Evolutionary conservation across 2,113 vertebrate genomes (phyloP).

Genomic region (Pantherophis guttatus): DNA sequence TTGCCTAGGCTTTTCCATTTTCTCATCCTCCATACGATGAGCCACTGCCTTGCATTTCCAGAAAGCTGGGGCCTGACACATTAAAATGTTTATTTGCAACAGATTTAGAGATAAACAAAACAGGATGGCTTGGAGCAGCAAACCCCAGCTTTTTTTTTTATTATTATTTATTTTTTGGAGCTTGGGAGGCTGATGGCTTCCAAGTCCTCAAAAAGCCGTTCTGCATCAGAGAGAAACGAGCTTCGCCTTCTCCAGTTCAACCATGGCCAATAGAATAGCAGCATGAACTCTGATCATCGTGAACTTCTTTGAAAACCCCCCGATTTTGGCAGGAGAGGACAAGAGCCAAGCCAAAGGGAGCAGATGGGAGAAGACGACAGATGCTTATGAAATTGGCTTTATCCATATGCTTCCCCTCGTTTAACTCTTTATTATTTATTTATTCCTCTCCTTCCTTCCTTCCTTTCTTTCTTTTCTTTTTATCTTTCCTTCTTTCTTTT

Average conservation of each 20-base stretch:
- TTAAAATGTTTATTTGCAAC: background rate
- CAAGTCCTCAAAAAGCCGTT: background rate
- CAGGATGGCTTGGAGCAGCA: background rate
- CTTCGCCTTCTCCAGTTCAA: background rate
- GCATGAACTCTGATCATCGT: background rate
- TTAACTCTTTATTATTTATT: background rate
- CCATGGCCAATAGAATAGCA: background rate
- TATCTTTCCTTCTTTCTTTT: background rate
- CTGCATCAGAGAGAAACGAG: background rate
- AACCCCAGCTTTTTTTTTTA: background rate
- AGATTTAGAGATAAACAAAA: background rate
- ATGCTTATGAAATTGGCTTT: conserved; percentile 61
- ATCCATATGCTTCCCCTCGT: conserved; percentile 68
- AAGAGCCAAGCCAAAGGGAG: conserved; percentile 51
- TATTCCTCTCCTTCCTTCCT: background rate
- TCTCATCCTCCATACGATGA: background rate
- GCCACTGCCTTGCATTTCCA: no score
- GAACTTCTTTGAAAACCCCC: conserved; percentile 35
- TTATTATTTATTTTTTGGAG: background rate
- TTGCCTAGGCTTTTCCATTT: background rate
- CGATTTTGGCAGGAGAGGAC: conserved; percentile 55
- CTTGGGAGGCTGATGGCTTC: no score
- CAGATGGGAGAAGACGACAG: conserved; percentile 69
- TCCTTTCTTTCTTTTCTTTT: background rate
- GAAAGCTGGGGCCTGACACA: background rate